phyloP scores from a whole-genome alignment of 92 coral and sea anemone species.

The Micromussa lordhowensis region DNA sequence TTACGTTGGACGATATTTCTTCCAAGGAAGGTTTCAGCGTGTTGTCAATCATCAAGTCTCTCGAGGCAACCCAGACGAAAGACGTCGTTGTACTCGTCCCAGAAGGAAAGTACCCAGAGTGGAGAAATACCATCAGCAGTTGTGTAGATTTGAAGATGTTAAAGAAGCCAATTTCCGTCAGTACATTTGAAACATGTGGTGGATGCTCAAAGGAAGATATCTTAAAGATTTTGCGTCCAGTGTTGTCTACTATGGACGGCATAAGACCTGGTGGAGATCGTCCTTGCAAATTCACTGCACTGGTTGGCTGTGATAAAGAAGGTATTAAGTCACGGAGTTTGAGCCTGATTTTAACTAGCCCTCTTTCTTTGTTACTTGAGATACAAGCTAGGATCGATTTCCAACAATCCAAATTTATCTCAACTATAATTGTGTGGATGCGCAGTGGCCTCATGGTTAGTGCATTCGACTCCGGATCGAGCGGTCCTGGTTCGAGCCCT shows the following conservation, averaged over 20 bases:
- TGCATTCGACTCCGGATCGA: too few species aligned
- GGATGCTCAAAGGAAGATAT: background rate
- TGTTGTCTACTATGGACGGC: slow-evolving; percentile 22
- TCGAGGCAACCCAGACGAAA: slow-evolving; percentile 14
- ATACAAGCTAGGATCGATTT: background rate
- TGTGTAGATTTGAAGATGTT: slow-evolving; percentile 9
- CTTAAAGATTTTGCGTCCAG: background rate
- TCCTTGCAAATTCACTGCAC: slow-evolving; percentile 7
- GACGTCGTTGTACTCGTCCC: slow-evolving; percentile 17
- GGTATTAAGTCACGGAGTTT: background rate
- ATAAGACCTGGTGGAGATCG: background rate
- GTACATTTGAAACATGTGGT: background rate
- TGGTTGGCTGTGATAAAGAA: slow-evolving; percentile 1
- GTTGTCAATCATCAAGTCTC: slow-evolving; percentile 39
- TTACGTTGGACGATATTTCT: background rate
- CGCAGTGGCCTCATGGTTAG: too few species aligned
- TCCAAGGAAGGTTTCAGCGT: slow-evolving; percentile 17
- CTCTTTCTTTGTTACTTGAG: background rate
- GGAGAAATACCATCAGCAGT: slow-evolving; percentile 11
- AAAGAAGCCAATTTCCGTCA: slow-evolving; percentile 8
- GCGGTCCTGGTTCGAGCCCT: too few species aligned
- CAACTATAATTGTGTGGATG: too few species aligned
- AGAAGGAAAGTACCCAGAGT: slow-evolving; percentile 7
- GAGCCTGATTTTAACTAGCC: background rate
- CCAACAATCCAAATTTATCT: too few species aligned